Evolutionary conservation across 2,113 vertebrate species (phyloP).

Genomic region (Anas platyrhynchos): DNA sequence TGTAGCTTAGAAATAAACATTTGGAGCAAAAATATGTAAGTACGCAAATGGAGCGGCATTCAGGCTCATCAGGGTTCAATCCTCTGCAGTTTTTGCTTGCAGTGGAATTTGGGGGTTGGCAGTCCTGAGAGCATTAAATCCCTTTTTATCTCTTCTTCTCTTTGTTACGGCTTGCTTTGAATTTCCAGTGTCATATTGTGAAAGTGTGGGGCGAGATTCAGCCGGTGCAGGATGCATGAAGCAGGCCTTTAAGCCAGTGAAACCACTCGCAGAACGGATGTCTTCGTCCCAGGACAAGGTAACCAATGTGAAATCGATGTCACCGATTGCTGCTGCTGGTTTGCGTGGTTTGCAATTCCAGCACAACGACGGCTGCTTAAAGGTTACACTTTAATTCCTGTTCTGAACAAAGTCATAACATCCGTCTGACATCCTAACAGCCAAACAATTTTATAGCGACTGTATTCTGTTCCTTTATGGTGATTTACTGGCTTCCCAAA

Average conservation of each 20-base stretch:
- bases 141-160: not conserved
- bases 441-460: not conserved
- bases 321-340: not conserved
- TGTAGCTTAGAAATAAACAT: not conserved
- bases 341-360: not conserved
- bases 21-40: not conserved
- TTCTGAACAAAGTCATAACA: not conserved
- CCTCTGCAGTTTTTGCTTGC: not conserved
- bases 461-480: accelerated
- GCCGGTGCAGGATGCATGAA: accelerated
- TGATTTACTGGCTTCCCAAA: not conserved
- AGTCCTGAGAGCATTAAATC: not conserved
- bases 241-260: not conserved
- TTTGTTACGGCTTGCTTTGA: not conserved
- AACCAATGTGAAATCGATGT: not conserved
- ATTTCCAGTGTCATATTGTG: accelerated
- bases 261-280: accelerated
- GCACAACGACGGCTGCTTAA: accelerated
- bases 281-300: not conserved
- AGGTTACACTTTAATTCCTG: accelerated
- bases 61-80: conserved; percentile 6
- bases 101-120: not conserved
- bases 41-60: not conserved
- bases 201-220: not conserved
- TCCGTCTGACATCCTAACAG: not conserved